These are phyloP conservation scores for Parasteatoda lunata DNA, from an alignment of 2,888 invertebrate genomes.

Conservation along the genomic window DNA sequence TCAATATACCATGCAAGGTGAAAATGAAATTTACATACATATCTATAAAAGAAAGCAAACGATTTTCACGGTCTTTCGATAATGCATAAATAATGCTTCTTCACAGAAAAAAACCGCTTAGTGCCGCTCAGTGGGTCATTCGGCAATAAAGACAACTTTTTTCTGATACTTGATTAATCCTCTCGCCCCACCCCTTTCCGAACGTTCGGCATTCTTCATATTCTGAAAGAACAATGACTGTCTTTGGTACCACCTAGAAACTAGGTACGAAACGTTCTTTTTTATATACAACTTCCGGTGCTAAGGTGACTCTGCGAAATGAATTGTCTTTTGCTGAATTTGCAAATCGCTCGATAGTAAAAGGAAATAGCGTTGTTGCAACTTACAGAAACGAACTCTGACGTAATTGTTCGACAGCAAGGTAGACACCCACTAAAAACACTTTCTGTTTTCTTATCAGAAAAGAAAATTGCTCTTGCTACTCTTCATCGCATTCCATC, in stretches of 20 bases:
- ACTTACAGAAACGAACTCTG: conserved; percentile 5
- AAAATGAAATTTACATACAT: not conserved
- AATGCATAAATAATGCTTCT: conserved; percentile 7
- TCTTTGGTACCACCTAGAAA: conserved; percentile 35
- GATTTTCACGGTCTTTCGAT: not conserved
- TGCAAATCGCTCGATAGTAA: conserved; percentile 35
- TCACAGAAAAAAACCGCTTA: conserved; percentile 13
- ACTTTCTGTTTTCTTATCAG: not conserved
- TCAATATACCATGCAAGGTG: not conserved
- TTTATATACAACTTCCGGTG: conserved; percentile 40
- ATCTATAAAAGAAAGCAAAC: not conserved
- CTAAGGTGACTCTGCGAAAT: conserved; percentile 41
- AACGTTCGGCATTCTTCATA: not conserved
- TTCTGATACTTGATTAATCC: conserved; percentile 18
- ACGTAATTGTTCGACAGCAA: conserved; percentile 32
- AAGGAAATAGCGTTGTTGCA: conserved; percentile 54
- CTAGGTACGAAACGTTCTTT: not conserved
- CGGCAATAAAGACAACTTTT: not conserved
- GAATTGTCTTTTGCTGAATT: conserved; percentile 43
- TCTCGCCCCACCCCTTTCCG: conserved; percentile 1
- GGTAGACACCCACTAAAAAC: conserved; percentile 23
- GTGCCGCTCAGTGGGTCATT: not conserved
- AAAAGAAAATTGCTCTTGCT: not conserved
- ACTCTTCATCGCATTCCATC: not conserved
- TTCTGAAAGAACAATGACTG: conserved; percentile 43